Base-by-base conservation (phyloP, 2,113 vertebrate genomes). In the Vulpes ferrilata region DNA sequence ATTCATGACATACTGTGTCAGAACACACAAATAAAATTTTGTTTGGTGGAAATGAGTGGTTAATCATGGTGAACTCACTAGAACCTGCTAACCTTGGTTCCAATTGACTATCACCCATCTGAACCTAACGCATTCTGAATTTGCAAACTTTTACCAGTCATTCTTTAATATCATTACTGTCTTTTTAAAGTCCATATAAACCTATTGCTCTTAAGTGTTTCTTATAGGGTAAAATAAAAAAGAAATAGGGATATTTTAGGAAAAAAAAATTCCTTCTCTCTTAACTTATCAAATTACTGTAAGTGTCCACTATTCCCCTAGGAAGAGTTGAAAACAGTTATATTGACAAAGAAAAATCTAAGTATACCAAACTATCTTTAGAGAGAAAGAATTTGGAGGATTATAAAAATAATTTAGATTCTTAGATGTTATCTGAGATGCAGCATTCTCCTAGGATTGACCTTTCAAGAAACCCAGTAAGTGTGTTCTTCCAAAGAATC, bases 341-440 rank as follows among this genome's bases (percentile, higher is more conserved):
- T 6, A 51, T 4, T 55, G 57, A 88, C 11, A 17, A 88, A 85
- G 32, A 48, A 83, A 91, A 69, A 64, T 71, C 19, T 16, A 67
- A 86, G 7, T 27, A 57, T 32, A 25, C 12, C 11, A 86, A 53
- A 57, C 2, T 27, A 22, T 35, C 15, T 78, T 90, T 78, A 94
- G 19, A 71, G 65, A 86, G 55, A 85, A 86, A 82, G 20, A 4
- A 90, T 78, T 89, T 85, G 43, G 25, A 59, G 71, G 22, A 73
- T 84, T 90, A 96, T n/a, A 90, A 92, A 96, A 69, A 32, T 27
- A 80, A 78, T 64, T 53, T 35, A 43, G 16, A 73, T 88, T 83
- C 20, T 79, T 55, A n/a, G 30, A 79, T 55, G 20, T 90, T 62
- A 25, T 73, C 23, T 59, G 20, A 67, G 48, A 64, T 89, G 19